Conservation (phyloP, 2,888 invertebrate species). For the Nemoura dubitans region DNA sequence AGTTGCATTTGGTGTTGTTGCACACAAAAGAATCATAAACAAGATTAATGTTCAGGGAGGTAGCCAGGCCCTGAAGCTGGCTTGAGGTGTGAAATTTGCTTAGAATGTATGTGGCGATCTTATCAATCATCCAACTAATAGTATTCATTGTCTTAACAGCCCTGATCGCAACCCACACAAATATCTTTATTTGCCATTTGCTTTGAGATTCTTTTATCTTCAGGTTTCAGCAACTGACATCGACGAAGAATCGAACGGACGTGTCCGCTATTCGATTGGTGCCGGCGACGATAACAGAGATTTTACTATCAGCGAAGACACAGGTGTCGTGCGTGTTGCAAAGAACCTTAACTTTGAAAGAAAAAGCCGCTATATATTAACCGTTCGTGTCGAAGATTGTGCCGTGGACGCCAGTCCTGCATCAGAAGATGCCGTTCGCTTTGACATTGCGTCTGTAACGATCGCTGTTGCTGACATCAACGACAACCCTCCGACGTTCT, state of each 20-base stretch:
- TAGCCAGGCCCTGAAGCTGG: neutral
- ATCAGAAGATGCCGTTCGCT: slow-evolving; percentile 65
- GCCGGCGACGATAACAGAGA: slow-evolving; percentile 90
- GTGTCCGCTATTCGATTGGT: slow-evolving; percentile 89
- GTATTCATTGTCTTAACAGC: too few relatives aligned
- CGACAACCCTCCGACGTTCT: slow-evolving; percentile 91
- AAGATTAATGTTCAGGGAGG: neutral
- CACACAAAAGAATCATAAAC: neutral
- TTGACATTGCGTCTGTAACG: slow-evolving; percentile 74
- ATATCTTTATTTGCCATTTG: neutral
- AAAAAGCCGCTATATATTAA: slow-evolving; percentile 82
- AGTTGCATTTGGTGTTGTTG: neutral
- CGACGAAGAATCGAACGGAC: slow-evolving; percentile 89
- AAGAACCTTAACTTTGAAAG: slow-evolving; percentile 94
- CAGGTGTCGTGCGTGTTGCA: slow-evolving; percentile 88
- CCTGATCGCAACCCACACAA: too few relatives aligned
- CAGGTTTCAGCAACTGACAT: slow-evolving; percentile 89
- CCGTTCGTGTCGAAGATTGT: slow-evolving; percentile 88
- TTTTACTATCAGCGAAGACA: slow-evolving; percentile 91
- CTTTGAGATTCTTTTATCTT: slow-evolving; percentile 39
- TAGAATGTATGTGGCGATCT: slow-evolving; percentile 7
- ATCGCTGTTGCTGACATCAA: slow-evolving; percentile 91
- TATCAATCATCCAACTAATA: neutral
- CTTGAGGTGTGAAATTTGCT: neutral
- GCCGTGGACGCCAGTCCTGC: slow-evolving; percentile 64